Conservation (phyloP, 53 echinoderm and acorn worm genomes). For the Apostichopus leukothele region DNA sequence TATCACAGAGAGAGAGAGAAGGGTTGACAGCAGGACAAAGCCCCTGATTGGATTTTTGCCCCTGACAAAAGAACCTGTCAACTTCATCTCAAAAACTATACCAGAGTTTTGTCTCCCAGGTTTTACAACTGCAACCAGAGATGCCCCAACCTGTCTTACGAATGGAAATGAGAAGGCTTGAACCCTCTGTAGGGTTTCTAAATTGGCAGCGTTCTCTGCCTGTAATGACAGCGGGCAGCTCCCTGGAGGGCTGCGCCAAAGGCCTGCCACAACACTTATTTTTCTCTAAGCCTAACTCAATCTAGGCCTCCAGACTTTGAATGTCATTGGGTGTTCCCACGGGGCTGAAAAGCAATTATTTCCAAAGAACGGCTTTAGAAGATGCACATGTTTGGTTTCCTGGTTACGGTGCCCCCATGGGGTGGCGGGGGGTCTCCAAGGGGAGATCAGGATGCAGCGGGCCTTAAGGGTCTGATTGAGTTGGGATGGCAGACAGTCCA, state of each 20-base stretch:
- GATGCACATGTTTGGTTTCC: slow-evolving; percentile 39
- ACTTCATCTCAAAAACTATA: slow-evolving; percentile 33
- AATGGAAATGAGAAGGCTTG: slow-evolving; percentile 47
- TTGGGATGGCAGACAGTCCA: slow-evolving; percentile 32
- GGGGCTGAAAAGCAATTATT: slow-evolving; percentile 47
- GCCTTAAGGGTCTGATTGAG: slow-evolving; percentile 50
- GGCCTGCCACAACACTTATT: slow-evolving; percentile 49
- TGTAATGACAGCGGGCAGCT: slow-evolving; percentile 46
- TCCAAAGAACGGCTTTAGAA: slow-evolving; percentile 32
- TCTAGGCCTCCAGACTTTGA: slow-evolving; percentile 52
- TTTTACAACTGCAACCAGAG: slow-evolving; percentile 43
- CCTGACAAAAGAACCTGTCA: slow-evolving; percentile 52
- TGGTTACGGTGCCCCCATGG: slow-evolving; percentile 39
- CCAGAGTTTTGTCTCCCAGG: slow-evolving; percentile 40
- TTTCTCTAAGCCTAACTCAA: slow-evolving; percentile 35
- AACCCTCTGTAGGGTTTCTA: slow-evolving; percentile 47
- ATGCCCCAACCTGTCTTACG: slow-evolving; percentile 44
- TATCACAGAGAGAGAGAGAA: slow-evolving; percentile 1
- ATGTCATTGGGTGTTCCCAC: slow-evolving; percentile 47
- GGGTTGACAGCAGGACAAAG: slow-evolving; percentile 47
- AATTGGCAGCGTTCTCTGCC: slow-evolving; percentile 47
- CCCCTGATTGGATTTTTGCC: slow-evolving; percentile 48
- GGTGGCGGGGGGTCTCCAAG: slow-evolving; percentile 37
- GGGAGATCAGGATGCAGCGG: slow-evolving; percentile 36
- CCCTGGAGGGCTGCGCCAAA: slow-evolving; percentile 31